Evolutionary conservation across 64 coral and sea anemone genomes (phyloP).

Genomic region (Porites australiensis): DNA sequence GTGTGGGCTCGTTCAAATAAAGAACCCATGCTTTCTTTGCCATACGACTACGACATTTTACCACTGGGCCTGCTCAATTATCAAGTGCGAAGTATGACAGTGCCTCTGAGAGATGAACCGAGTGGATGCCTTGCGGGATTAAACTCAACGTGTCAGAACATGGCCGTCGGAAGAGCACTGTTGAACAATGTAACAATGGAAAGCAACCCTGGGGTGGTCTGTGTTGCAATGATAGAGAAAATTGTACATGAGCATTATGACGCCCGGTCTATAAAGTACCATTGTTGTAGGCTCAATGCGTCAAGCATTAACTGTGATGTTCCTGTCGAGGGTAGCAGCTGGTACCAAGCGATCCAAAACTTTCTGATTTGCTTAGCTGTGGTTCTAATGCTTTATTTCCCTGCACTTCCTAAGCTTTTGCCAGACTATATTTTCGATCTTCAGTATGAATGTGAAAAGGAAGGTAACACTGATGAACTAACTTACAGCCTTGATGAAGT

Average conservation of each 20-base stretch:
- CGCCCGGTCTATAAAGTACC: neutral
- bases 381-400: neutral
- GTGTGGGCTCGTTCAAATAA: neutral
- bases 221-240: neutral
- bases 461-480: neutral
- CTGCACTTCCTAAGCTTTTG: neutral
- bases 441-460: neutral
- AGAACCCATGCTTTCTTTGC: neutral
- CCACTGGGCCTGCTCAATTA: neutral
- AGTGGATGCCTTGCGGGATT: slow-evolving; percentile 2
- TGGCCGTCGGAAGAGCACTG: too few species aligned
- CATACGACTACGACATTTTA: neutral
- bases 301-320: neutral
- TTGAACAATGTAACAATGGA: neutral
- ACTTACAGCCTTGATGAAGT: too few species aligned
- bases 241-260: neutral
- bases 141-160: neutral
- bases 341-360: neutral
- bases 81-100: neutral
- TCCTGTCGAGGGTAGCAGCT: neutral
- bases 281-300: neutral
- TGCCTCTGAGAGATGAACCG: neutral
- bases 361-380: neutral
- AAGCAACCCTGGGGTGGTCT: neutral
- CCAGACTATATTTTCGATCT: slow-evolving; percentile 4